Percentiles rank a stretch among this genome's conserved stretches.
Evolutionary conservation across 2,113 vertebrate species (phyloP).

Genomic region (Lasiurus borealis): DNA sequence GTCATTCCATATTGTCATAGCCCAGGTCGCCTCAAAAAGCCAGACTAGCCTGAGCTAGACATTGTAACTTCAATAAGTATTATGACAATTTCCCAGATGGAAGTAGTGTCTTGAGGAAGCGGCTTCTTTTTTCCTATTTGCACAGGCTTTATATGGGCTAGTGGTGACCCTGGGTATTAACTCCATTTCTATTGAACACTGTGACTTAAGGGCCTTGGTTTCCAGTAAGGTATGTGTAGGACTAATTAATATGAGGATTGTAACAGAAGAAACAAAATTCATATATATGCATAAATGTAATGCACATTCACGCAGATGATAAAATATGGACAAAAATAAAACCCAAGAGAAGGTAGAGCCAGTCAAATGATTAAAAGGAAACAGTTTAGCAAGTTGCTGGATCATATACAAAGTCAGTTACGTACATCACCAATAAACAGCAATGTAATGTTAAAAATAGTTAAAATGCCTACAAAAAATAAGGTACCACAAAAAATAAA

Average conservation of each 20-base stretch:
- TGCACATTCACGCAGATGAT: neutral
- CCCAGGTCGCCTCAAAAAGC: neutral
- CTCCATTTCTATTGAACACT: neutral
- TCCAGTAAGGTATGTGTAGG: neutral
- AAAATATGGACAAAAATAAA: neutral
- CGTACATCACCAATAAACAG: neutral
- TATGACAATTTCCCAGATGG: neutral
- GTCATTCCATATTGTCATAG: neutral
- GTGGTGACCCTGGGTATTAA: neutral
- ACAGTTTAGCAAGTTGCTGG: neutral
- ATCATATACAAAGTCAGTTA: neutral
- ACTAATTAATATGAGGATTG: neutral
- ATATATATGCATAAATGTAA: neutral
- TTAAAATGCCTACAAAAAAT: constrained; percentile 19
- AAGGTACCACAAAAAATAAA: neutral
- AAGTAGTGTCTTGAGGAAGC: neutral
- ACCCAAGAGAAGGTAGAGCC: neutral
- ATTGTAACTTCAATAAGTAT: neutral
- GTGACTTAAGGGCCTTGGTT: neutral
- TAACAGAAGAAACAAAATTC: neutral
- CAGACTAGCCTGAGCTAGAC: neutral
- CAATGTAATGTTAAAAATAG: constrained; percentile 1
- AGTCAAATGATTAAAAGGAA: neutral
- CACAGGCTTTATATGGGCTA: neutral
- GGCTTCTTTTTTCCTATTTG: neutral